Evolutionary conservation across 2,888 invertebrate species (phyloP), one percentile per base, ranked within the genome.

Genomic region (Caenorhabditis drosophilae): DNA sequence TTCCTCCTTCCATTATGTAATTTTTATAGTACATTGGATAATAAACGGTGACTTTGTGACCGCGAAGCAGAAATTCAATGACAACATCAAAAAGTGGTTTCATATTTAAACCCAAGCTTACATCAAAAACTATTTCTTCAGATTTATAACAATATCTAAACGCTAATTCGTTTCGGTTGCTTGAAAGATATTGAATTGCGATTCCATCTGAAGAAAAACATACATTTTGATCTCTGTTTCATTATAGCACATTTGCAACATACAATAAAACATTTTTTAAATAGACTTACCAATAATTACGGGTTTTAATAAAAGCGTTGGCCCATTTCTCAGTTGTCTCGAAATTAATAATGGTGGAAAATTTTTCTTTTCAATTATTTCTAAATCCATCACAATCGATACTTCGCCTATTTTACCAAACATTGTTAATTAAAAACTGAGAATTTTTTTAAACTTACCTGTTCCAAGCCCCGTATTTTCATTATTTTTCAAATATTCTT

Each of bases 121-220:
- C 15, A 20, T 46, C 31, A 27, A 35, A 38, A 22, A 16, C 22
- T 27, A 20, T 40, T n/a, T 46, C 36, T 1, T 7, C 15, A 18
- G 20, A 4, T 2, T 16, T 27, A 22, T 16, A 18, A 22, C 25
- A 46, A 3, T 25, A 3, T 16, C 16, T 18, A 22, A 54, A 54
- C 25, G 54, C 38, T 2, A 36, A 27, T 2, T 12, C 4, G 0
- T 22, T 12, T 16, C 31, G 22, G n/a, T 26, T n/a, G 0, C 7
- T n/a, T 0, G 56, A 40, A 1, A 40, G 42, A 23, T 38, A 38
- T 36, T 53, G 45, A 1, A 62, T 46, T 2, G 62, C 52, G 27
- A 62, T 44, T 15, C 62, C 62, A 18, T 62, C 61, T 60, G 54
- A 25, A 60, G 49, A 47, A 25, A n/a, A n/a, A n/a, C n/a, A n/a